Evolutionary conservation across 2,113 vertebrate species (phyloP).

Genomic region (Chunga burmeisteri): DNA sequence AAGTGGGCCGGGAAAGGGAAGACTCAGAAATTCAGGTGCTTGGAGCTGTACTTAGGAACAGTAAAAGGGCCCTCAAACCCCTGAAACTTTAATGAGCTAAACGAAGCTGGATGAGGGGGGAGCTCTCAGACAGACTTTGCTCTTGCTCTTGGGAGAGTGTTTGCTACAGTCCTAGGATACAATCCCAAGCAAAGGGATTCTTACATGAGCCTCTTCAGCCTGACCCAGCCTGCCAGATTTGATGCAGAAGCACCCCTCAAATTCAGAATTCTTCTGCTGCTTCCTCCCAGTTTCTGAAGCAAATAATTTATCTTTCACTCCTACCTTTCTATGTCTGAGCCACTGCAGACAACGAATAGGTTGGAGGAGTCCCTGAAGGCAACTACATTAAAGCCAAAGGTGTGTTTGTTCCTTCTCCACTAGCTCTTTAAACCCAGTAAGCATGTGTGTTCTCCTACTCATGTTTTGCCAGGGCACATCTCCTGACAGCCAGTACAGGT

Average conservation of each 20-base stretch:
- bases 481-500: not conserved
- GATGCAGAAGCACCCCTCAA: not conserved
- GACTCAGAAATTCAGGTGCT: not conserved
- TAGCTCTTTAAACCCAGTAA: not conserved
- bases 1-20: not conserved
- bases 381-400: not conserved
- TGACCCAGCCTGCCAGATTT: not conserved
- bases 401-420: not conserved
- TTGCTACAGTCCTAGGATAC: not conserved
- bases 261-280: not conserved
- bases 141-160: not conserved
- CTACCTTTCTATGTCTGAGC: not conserved
- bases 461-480: not conserved
- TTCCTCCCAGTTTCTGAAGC: not conserved
- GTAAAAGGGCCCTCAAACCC: not conserved
- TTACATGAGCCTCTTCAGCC: not conserved
- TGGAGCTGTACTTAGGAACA: not conserved
- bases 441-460: not conserved
- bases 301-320: not conserved
- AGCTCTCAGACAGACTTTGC: not conserved
- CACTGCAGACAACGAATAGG: not conserved
- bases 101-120: not conserved
- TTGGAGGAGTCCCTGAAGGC: not conserved
- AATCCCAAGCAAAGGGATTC: not conserved
- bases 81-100: not conserved